phyloP scores from a whole-genome alignment of 2,888 invertebrate species.

The Drosophila dives region DNA sequence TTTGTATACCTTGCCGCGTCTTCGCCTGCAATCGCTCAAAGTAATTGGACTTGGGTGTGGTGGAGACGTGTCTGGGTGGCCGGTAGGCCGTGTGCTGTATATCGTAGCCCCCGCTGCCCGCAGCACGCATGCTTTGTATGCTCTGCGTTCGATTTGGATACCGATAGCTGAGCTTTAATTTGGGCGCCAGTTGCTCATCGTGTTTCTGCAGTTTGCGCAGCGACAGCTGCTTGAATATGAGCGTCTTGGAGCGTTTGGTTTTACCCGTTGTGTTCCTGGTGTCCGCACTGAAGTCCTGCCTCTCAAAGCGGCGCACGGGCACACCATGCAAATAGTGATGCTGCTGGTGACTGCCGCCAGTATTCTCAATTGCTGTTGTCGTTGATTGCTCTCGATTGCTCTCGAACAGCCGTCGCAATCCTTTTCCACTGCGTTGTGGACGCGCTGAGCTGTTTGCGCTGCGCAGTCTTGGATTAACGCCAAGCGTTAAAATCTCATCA shows the following conservation, averaged over 20 bases:
- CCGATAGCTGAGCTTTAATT: slow-evolving; percentile 83
- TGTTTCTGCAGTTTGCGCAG: slow-evolving; percentile 68
- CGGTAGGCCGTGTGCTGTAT: slow-evolving; percentile 63
- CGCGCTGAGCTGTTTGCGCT: slow-evolving; percentile 56
- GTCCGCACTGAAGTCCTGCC: slow-evolving; percentile 76
- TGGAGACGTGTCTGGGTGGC: slow-evolving; percentile 40
- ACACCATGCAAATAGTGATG: slow-evolving; percentile 79
- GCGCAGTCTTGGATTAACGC: slow-evolving; percentile 74
- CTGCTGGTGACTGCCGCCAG: slow-evolving; percentile 3
- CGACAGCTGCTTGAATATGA: slow-evolving; percentile 80
- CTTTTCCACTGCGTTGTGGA: slow-evolving; percentile 61
- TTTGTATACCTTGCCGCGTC: slow-evolving; percentile 82
- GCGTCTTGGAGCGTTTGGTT: slow-evolving; percentile 51
- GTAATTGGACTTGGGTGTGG: slow-evolving; percentile 73
- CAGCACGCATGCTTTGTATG: slow-evolving; percentile 70
- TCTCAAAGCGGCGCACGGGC: slow-evolving; percentile 82
- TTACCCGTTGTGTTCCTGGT: slow-evolving; percentile 10
- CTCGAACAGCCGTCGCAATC: slow-evolving; percentile 76
- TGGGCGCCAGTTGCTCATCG: slow-evolving; percentile 61
- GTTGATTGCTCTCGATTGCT: slow-evolving; percentile 20
- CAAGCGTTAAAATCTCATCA: slow-evolving; percentile 76
- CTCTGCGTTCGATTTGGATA: slow-evolving; percentile 84
- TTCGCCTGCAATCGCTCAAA: slow-evolving; percentile 84
- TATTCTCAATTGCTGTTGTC: not conserved
- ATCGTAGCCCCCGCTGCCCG: slow-evolving; percentile 64